phyloP scores from a whole-genome alignment of 2,888 invertebrate genomes.

The Ligdia adustata region DNA sequence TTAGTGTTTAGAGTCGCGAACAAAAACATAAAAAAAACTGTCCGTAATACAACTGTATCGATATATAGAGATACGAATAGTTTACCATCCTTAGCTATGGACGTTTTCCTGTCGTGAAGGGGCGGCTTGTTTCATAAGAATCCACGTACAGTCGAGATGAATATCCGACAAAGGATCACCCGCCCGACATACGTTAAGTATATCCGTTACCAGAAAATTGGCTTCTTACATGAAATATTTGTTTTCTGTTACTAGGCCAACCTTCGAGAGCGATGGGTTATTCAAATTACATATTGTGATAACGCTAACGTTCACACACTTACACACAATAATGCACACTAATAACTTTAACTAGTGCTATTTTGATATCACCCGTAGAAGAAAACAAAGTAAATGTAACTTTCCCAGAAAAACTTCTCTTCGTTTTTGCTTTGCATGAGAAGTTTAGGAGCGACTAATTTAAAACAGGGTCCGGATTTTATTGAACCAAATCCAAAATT shows the following conservation, averaged over 20 bases:
- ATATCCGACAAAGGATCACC: slow-evolving; percentile 50
- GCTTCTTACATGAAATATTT: slow-evolving; percentile 26
- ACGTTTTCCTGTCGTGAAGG: slow-evolving; percentile 43
- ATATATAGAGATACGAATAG: too few species aligned
- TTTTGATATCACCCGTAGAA: not conserved
- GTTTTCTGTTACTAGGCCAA: slow-evolving; percentile 17
- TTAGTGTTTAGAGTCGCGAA: too few species aligned
- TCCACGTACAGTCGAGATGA: slow-evolving; percentile 52
- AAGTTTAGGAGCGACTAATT: slow-evolving; percentile 7
- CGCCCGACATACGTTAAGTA: slow-evolving; percentile 39
- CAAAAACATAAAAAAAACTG: too few species aligned
- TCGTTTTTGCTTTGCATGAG: not conserved
- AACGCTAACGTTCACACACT: too few species aligned
- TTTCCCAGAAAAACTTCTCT: not conserved
- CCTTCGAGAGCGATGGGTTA: not conserved
- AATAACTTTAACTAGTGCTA: too few species aligned
- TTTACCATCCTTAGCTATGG: slow-evolving; percentile 29
- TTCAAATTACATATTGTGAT: not conserved
- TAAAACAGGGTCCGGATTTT: slow-evolving; percentile 10
- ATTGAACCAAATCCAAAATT: slow-evolving; percentile 27
- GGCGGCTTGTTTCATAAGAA: slow-evolving; percentile 55
- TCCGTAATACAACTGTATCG: too few species aligned
- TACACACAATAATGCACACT: too few species aligned
- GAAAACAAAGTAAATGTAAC: not conserved
- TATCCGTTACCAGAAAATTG: slow-evolving; percentile 32